Evolutionary conservation across 2,113 vertebrate genomes (phyloP).

Genomic region (Crocuta crocuta): DNA sequence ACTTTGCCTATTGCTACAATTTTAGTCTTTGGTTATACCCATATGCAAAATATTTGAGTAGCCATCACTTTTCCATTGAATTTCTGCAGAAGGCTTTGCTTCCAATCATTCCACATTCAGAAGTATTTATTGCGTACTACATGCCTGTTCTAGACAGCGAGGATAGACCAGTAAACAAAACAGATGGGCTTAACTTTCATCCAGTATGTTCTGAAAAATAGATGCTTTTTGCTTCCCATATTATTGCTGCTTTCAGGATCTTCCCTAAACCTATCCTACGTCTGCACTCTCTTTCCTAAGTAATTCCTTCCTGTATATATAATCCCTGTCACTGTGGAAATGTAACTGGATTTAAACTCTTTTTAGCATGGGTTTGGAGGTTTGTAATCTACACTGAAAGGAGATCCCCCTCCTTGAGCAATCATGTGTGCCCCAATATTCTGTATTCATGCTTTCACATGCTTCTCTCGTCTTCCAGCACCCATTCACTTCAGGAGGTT

Average conservation of each 20-base stretch:
- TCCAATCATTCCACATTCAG: background rate
- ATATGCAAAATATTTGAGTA: background rate
- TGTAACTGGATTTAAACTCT: background rate
- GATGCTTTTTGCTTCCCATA: background rate
- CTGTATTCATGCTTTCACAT: background rate
- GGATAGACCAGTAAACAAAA: background rate
- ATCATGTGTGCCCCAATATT: background rate
- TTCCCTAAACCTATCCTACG: background rate
- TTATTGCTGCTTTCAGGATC: background rate
- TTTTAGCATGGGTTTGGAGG: background rate
- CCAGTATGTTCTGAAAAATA: background rate
- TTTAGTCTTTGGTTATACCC: background rate
- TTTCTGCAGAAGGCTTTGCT: background rate
- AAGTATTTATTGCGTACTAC: background rate
- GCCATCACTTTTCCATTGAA: background rate
- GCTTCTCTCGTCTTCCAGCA: background rate
- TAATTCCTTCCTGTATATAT: background rate
- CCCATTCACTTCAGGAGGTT: background rate
- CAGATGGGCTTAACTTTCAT: background rate
- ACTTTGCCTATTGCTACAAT: background rate
- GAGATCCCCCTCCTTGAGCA: background rate
- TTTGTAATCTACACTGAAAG: background rate
- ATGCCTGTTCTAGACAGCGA: background rate
- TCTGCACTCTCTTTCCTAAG: background rate
- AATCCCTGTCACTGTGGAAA: background rate